Evolutionary conservation across 64 coral and sea anemone genomes (phyloP).

Genomic region (Montipora cactus): DNA sequence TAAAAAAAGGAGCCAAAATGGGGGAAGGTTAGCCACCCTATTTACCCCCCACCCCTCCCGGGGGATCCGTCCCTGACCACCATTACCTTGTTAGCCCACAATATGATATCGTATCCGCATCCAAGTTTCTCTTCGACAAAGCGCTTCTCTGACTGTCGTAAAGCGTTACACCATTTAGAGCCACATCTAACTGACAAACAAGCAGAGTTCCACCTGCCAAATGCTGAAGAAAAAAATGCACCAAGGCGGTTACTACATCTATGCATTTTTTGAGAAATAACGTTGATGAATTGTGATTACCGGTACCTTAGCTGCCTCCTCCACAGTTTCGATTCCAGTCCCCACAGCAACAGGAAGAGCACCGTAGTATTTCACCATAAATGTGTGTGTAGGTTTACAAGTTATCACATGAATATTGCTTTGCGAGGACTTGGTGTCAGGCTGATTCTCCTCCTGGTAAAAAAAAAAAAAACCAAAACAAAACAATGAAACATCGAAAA

Average conservation of each 20-base stretch:
- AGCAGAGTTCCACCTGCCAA: conserved; percentile 87
- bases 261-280: background rate
- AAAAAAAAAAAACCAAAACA: background rate
- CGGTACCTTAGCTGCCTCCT: conserved; percentile 89
- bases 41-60: no score
- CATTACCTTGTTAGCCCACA: conserved; percentile 93
- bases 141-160: conserved; percentile 93
- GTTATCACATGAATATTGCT: conserved; percentile 39
- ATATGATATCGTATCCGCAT: conserved; percentile 96
- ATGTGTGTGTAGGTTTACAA: conserved; percentile 80
- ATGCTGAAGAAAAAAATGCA: conserved; percentile 68
- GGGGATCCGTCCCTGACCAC: no score
- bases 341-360: conserved; percentile 94
- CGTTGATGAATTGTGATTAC: background rate
- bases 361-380: conserved; percentile 99
- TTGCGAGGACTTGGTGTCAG: conserved; percentile 51
- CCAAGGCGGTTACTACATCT: background rate
- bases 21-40: no score
- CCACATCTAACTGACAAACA: conserved; percentile 90
- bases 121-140: conserved; percentile 80
- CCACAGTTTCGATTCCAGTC: conserved; percentile 90
- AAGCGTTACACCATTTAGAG: conserved; percentile 85
- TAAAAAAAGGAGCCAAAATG: no score
- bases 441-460: conserved; percentile 39
- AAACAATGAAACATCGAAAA: background rate